Evolutionary conservation across 2,888 invertebrate species (phyloP), one percentile per base, ranked within the genome.

Genomic region (Bembecia ichneumoniformis): DNA sequence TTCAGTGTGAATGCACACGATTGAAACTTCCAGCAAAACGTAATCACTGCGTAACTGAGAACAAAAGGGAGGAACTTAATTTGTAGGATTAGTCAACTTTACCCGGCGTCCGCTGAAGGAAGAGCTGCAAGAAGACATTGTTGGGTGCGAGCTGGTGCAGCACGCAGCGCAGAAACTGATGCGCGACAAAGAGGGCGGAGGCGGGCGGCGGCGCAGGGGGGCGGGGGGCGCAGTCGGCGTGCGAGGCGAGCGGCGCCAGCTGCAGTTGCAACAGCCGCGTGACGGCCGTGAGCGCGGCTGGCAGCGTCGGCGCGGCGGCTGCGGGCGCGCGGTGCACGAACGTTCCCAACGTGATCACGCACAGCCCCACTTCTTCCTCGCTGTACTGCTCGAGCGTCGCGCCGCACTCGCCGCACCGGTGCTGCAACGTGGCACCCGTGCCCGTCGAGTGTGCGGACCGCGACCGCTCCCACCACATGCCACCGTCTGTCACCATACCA

Each of bases 71-170:
- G n/a, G n/a, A n/a, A n/a, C n/a, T n/a, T n/a, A n/a, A n/a, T n/a
- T n/a, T n/a, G n/a, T n/a, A n/a, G n/a, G n/a, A n/a, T n/a, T n/a
- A n/a, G n/a, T n/a, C n/a, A n/a, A n/a, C n/a, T n/a, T 28, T 76
- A 96, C 96, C 94, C 58, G 94, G 94, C 52, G 95, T 92, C 67
- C 94, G 91, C 11, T 96, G 96, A 77, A 96, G 93, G 77, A 99
- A 98, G 72, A 99, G 92, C 86, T 99, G 98, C 57, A 96, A 90
- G 77, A 99, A 99, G 54, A 99, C 95, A 57, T 98, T 97, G 78
- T 99, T 97, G 0, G 98, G 97, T 0, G 98, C 97, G 49, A 99
- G 88, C 81, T 99, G 98, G 73, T 99, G 99, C 49, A 99, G 89
- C 54, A 97, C 95, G 73, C 98, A 99, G 60, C 99, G 91, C 53